Conservation (phyloP, 2,888 invertebrate species). For the Lycaena phlaeas region DNA sequence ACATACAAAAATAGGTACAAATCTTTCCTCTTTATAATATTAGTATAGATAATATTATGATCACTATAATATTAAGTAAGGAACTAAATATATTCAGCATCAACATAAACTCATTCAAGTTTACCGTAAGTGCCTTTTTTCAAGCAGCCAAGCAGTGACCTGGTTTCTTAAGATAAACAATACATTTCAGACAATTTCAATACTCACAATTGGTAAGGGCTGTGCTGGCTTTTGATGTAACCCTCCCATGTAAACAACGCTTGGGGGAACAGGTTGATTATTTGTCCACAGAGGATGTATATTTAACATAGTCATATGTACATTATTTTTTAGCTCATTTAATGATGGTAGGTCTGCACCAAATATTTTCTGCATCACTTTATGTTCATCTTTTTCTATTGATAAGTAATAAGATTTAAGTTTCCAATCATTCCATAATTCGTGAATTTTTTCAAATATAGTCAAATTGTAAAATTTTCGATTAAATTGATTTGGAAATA, state of each 20-base stretch:
- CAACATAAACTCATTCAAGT: no score
- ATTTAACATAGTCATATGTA: slow-evolving; percentile 45
- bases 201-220: slow-evolving; percentile 40
- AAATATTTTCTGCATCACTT: slow-evolving; percentile 21
- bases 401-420: not conserved
- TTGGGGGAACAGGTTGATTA: slow-evolving; percentile 44
- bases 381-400: slow-evolving; percentile 16
- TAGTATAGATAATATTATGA: no score
- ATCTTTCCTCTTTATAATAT: no score
- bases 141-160: no score
- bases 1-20: no score
- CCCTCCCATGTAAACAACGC: slow-evolving; percentile 43
- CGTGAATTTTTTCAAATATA: slow-evolving; percentile 27
- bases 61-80: no score
- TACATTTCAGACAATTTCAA: no score
- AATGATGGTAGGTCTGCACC: slow-evolving; percentile 23
- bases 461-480: slow-evolving; percentile 23
- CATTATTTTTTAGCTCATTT: slow-evolving; percentile 23
- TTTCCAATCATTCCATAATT: not conserved
- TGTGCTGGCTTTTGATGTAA: slow-evolving; percentile 34
- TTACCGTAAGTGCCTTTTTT: no score
- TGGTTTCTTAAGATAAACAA: no score
- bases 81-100: no score
- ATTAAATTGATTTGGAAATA: slow-evolving; percentile 21
- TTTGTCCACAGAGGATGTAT: slow-evolving; percentile 38